Evolutionary conservation across 53 echinoderm and acorn worm species (phyloP).

Genomic region (Holothuria scabra): DNA sequence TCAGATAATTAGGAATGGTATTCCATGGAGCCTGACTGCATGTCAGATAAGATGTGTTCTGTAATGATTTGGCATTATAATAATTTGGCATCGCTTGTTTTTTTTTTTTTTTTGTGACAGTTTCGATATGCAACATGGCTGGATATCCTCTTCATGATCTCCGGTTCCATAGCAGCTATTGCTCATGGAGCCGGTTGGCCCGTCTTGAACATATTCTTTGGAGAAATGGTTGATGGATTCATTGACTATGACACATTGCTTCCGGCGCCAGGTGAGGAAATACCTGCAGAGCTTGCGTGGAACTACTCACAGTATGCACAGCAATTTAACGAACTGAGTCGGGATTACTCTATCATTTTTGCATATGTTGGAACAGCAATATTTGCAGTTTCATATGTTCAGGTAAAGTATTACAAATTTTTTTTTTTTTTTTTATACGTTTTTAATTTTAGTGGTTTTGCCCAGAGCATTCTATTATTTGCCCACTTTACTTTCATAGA

Average conservation of each 20-base stretch:
- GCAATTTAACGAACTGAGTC: constrained; percentile 58
- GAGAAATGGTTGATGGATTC: constrained; percentile 69
- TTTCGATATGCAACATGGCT: constrained; percentile 68
- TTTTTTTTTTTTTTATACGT: no score
- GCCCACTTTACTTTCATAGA: no score
- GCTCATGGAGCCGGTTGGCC: constrained; percentile 83
- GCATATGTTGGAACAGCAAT: constrained; percentile 69
- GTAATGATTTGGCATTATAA: no score
- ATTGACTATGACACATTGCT: constrained; percentile 56
- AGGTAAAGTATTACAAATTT: constrained; percentile 46
- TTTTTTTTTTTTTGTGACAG: constrained; percentile 20
- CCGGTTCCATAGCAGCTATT: constrained; percentile 66
- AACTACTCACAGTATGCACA: background rate
- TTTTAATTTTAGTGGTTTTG: no score
- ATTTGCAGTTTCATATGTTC: constrained; percentile 52
- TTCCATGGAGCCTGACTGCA: no score
- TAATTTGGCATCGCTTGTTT: no score
- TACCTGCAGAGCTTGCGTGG: background rate
- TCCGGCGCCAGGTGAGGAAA: background rate
- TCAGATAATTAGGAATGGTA: no score
- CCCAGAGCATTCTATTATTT: no score
- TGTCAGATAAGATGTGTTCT: no score
- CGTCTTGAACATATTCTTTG: constrained; percentile 74
- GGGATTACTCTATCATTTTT: constrained; percentile 69
- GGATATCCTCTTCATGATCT: constrained; percentile 67